These are phyloP conservation scores for Anableps anableps DNA, from an alignment of 2,797 vertebrate genomes.

Conservation along the genomic window DNA sequence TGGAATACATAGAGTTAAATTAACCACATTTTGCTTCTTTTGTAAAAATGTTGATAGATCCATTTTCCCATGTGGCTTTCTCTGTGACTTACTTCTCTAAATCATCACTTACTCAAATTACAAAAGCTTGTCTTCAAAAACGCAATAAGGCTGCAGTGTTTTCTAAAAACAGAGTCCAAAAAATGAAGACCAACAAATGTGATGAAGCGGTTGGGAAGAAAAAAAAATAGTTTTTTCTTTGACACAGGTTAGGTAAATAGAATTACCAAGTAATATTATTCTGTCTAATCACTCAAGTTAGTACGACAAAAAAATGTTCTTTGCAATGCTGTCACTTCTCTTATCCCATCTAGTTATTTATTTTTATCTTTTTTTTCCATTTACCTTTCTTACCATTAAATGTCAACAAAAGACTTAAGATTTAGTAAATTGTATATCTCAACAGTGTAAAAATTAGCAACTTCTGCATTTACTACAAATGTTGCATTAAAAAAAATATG, in stretches of 20 bases:
- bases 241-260: neutral
- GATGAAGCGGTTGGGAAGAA: neutral
- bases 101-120: neutral
- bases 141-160: neutral
- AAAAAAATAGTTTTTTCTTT: neutral
- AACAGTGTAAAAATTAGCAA: neutral
- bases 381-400: neutral
- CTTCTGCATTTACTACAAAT: neutral
- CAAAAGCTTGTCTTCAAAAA: neutral
- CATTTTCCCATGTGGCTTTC: neutral
- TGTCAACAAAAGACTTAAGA: neutral
- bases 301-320: neutral
- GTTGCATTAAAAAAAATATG: neutral
- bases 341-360: neutral
- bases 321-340: neutral
- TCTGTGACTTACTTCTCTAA: neutral
- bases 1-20: too few relatives aligned
- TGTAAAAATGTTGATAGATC: neutral
- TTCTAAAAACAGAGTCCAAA: neutral
- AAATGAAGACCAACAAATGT: neutral
- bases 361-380: neutral
- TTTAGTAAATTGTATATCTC: neutral
- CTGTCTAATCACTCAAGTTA: neutral
- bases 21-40: too few relatives aligned
- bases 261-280: neutral